Evolutionary conservation across 2,888 invertebrate species (phyloP).

Genomic region (Emmelina monodactyla): DNA sequence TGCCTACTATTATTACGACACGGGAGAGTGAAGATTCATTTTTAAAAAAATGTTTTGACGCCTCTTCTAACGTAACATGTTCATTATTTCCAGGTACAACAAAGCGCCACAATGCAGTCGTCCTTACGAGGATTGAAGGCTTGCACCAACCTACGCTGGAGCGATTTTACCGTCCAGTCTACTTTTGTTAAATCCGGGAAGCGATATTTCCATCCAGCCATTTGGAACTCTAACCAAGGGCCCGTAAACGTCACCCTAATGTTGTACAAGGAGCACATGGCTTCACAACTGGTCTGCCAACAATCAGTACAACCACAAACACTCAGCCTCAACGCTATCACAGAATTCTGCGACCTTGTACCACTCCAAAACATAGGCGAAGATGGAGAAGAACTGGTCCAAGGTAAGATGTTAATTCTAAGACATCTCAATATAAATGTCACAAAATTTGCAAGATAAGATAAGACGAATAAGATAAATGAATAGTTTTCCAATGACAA

Average conservation of each 20-base stretch:
- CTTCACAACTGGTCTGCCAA: constrained; percentile 70
- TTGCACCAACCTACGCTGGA: constrained; percentile 75
- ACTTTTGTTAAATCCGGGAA: constrained; percentile 70
- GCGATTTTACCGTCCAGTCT: constrained; percentile 73
- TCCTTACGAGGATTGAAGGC: constrained; percentile 76
- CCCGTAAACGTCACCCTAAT: constrained; percentile 74
- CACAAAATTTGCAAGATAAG: too few relatives aligned
- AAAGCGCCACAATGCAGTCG: constrained; percentile 72
- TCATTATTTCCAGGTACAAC: constrained; percentile 67
- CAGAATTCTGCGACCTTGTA: constrained; percentile 82
- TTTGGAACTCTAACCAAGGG: constrained; percentile 72
- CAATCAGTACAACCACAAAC: constrained; percentile 68
- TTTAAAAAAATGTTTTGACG: too few relatives aligned
- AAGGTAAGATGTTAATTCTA: too few relatives aligned
- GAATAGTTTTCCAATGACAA: too few relatives aligned
- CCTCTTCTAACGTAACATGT: too few relatives aligned
- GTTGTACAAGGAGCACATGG: constrained; percentile 69
- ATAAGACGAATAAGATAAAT: too few relatives aligned
- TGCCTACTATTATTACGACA: too few relatives aligned
- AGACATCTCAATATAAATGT: too few relatives aligned
- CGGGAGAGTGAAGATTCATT: too few relatives aligned
- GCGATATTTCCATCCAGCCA: constrained; percentile 77
- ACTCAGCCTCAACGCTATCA: constrained; percentile 74
- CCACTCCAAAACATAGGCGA: constrained; percentile 73
- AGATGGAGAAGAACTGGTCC: constrained; percentile 69